These are phyloP conservation scores for Brienomyrus brachyistius DNA, from an alignment of 2,113 vertebrate species.

Conservation along the genomic window DNA sequence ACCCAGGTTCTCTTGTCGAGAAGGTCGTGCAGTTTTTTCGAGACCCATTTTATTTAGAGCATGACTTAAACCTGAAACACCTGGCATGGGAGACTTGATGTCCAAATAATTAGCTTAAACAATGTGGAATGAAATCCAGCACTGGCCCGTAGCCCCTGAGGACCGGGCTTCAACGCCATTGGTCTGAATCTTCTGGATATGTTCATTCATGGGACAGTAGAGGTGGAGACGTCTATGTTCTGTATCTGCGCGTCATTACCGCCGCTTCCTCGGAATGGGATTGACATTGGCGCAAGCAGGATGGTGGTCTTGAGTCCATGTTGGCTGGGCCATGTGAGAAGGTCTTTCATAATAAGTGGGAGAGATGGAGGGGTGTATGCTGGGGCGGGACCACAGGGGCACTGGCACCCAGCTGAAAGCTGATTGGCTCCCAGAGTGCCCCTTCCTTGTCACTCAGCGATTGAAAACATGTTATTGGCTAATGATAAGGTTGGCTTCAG, in stretches of 20 bases:
- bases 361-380: not conserved
- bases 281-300: not conserved
- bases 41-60: not conserved
- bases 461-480: not conserved
- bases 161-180: not conserved
- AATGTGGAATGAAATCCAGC: not conserved
- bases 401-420: not conserved
- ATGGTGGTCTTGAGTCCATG: not conserved
- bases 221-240: not conserved
- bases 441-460: not conserved
- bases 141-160: not conserved
- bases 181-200: constrained; percentile 2
- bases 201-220: not conserved
- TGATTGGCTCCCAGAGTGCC: not conserved
- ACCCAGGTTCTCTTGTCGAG: not conserved
- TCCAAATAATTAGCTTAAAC: constrained; percentile 3
- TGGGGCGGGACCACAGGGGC: not conserved
- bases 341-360: not conserved
- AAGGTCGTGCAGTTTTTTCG: not conserved
- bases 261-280: not conserved
- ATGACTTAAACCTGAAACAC: not conserved
- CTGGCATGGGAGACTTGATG: not conserved
- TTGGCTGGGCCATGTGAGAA: not conserved
- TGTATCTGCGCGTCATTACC: not conserved
- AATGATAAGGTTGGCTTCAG: not conserved